Conservation (phyloP, 2,888 invertebrate species). For the Arge pagana region DNA sequence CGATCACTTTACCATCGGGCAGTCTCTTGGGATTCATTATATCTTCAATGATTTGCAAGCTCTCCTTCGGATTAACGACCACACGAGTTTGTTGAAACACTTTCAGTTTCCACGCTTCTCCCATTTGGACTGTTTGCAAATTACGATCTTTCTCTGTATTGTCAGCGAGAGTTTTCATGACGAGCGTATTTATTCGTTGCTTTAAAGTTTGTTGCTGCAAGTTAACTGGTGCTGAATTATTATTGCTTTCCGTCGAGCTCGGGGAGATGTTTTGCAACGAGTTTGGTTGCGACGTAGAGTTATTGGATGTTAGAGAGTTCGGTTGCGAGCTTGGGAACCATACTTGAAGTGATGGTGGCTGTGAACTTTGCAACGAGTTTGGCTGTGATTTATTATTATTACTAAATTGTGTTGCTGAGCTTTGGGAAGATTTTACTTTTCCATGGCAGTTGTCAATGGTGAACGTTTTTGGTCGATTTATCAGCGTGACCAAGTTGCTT, state of each 20-base stretch:
- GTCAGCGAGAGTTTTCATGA: slow-evolving; percentile 87
- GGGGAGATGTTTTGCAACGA: slow-evolving; percentile 36
- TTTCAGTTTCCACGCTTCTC: slow-evolving; percentile 81
- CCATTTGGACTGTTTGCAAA: slow-evolving; percentile 53
- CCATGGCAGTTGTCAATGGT: slow-evolving; percentile 22
- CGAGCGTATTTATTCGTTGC: slow-evolving; percentile 85
- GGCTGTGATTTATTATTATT: slow-evolving; percentile 25
- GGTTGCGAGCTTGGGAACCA: slow-evolving; percentile 30
- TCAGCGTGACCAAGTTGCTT: slow-evolving; percentile 84
- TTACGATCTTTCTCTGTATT: slow-evolving; percentile 71
- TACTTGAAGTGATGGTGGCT: slow-evolving; percentile 14
- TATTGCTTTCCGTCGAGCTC: slow-evolving; percentile 42
- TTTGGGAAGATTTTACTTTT: slow-evolving; percentile 29
- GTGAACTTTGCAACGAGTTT: slow-evolving; percentile 14
- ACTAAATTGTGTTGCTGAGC: slow-evolving; percentile 22
- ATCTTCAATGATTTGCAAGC: slow-evolving; percentile 75
- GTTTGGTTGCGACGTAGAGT: slow-evolving; percentile 29
- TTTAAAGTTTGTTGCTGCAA: slow-evolving; percentile 72
- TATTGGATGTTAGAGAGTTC: slow-evolving; percentile 22
- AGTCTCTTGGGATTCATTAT: slow-evolving; percentile 63
- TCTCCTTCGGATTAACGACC: slow-evolving; percentile 78
- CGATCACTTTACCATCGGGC: slow-evolving; percentile 62
- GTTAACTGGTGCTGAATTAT: slow-evolving; percentile 47
- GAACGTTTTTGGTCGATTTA: slow-evolving; percentile 73
- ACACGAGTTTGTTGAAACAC: slow-evolving; percentile 82